These are phyloP conservation scores for Agrypnia vestita DNA, from an alignment of 1,140 invertebrate genomes.

Conservation along the genomic window DNA sequence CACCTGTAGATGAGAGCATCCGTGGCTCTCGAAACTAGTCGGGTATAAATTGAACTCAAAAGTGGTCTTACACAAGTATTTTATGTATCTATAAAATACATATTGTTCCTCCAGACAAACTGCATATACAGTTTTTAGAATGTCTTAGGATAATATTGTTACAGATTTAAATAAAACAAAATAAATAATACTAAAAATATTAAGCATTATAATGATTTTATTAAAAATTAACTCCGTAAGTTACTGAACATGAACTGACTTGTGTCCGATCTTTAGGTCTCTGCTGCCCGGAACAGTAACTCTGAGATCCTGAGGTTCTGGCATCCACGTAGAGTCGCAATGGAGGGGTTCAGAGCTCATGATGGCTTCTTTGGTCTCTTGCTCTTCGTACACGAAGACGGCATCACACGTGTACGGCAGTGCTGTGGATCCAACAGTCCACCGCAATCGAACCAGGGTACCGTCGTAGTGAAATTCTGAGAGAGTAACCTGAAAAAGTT, in stretches of 20 bases:
- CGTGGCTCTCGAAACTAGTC: no score
- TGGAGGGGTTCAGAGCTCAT: slow-evolving; percentile 63
- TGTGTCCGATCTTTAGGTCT: slow-evolving; percentile 50
- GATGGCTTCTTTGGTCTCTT: slow-evolving; percentile 76
- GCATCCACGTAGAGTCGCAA: slow-evolving; percentile 52
- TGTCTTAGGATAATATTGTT: no score
- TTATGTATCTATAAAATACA: no score
- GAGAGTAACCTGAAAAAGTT: slow-evolving; percentile 68
- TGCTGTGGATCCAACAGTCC: slow-evolving; percentile 66
- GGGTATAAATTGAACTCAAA: no score
- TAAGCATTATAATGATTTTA: no score
- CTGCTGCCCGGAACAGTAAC: slow-evolving; percentile 57
- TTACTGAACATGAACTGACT: no score
- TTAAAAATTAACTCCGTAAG: no score
- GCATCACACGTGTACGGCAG: slow-evolving; percentile 79
- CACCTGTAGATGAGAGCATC: no score
- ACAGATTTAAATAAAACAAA: no score
- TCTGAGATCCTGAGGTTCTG: slow-evolving; percentile 48
- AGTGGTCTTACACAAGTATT: no score
- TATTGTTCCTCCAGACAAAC: no score
- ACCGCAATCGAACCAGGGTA: slow-evolving; percentile 73
- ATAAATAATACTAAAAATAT: not conserved
- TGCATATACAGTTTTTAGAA: no score
- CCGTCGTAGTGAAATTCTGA: slow-evolving; percentile 74
- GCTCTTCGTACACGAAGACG: slow-evolving; percentile 82